A percentile compares a stretch with the other conserved stretches of the same genome.
Conservation (phyloP, 2,113 vertebrate genomes). For the Corynorhinus townsendii region DNA sequence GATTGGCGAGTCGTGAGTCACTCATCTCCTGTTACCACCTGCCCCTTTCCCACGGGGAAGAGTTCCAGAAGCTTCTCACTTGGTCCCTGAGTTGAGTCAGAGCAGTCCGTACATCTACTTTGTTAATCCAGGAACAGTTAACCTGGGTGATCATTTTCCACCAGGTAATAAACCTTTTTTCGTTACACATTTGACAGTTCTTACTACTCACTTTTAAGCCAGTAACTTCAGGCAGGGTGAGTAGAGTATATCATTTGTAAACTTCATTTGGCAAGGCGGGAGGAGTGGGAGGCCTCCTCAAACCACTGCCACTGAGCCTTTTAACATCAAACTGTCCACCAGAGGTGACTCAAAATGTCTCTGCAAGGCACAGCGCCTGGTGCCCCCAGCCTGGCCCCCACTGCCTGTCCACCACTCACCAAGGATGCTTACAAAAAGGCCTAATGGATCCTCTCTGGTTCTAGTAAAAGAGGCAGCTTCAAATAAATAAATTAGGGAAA, state of each 20-base stretch:
- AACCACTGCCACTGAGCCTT: constrained; percentile 74
- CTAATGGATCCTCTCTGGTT: constrained; percentile 72
- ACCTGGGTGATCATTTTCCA: constrained; percentile 48
- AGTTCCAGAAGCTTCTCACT: neutral
- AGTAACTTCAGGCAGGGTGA: constrained; percentile 65
- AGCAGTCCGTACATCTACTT: neutral
- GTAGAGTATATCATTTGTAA: constrained; percentile 76
- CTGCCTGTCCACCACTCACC: constrained; percentile 74
- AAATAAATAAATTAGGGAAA: constrained; percentile 79
- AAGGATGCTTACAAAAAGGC: constrained; percentile 73
- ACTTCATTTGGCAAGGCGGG: constrained; percentile 69
- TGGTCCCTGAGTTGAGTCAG: neutral
- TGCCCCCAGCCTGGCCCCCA: constrained; percentile 72
- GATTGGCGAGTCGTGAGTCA: neutral
- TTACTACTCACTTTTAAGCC: constrained; percentile 74
- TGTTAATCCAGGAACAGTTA: constrained; percentile 56
- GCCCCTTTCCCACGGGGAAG: neutral
- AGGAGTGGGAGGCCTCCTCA: constrained; percentile 69
- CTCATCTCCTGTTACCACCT: neutral
- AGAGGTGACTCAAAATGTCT: constrained; percentile 79
- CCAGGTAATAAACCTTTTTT: constrained; percentile 69
- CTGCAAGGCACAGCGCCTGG: constrained; percentile 69
- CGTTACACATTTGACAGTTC: constrained; percentile 68
- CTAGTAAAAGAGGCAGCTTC: constrained; percentile 72
- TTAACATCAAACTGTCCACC: constrained; percentile 80